Percentiles rank a stretch among this genome's conserved stretches.
These are phyloP conservation scores for Virgularia gustaviana DNA, from an alignment of 92 coral and sea anemone genomes.

Conservation along the genomic window DNA sequence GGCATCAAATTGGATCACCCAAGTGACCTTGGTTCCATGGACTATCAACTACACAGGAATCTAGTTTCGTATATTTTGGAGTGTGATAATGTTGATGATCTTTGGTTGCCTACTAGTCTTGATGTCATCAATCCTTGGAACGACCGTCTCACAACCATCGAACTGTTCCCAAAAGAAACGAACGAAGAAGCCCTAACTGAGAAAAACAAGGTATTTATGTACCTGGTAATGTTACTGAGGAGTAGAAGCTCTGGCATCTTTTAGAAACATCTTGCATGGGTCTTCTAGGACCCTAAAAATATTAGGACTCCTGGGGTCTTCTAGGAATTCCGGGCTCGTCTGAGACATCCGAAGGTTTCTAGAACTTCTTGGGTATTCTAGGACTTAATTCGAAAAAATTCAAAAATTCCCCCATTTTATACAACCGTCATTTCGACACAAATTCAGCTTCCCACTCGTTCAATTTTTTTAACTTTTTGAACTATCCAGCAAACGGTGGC, in stretches of 20 bases:
- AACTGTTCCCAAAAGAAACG: constrained; percentile 58
- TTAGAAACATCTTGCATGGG: too few species aligned
- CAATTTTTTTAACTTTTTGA: too few species aligned
- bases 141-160: constrained; percentile 56
- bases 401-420: too few species aligned
- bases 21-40: constrained; percentile 86
- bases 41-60: constrained; percentile 70
- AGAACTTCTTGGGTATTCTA: too few species aligned
- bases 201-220: constrained; percentile 65
- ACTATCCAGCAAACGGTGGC: too few species aligned
- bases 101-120: constrained; percentile 70
- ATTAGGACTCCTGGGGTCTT: too few species aligned
- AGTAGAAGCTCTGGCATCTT: background rate
- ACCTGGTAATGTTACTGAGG: background rate
- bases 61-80: constrained; percentile 73
- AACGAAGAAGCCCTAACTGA: constrained; percentile 57
- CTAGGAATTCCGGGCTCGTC: too few species aligned
- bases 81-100: constrained; percentile 64
- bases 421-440: too few species aligned
- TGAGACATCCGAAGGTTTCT: too few species aligned
- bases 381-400: too few species aligned
- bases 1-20: constrained; percentile 84
- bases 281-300: too few species aligned
- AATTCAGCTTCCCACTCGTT: too few species aligned
- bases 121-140: constrained; percentile 84